Evolutionary conservation across 2,797 vertebrate species (phyloP), one percentile per base, ranked within the genome.

Genomic region (Glyptemys insculpta): DNA sequence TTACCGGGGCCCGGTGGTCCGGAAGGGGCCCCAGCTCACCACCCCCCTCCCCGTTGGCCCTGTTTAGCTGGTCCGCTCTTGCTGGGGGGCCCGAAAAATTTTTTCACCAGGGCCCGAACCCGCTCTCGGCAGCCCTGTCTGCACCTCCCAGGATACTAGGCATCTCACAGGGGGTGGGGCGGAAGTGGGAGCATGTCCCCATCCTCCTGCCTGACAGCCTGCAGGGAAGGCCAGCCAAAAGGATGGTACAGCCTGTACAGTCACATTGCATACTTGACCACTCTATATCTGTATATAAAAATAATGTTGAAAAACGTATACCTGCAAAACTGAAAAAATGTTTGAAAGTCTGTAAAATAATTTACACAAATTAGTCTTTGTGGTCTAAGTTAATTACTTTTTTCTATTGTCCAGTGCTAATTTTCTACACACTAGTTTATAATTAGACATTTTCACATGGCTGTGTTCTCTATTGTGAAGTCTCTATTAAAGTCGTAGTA

Each of bases 331-430:
- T 89, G 83, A 62, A 85, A 88, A 88, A 88, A 47, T 88, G 54
- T 88, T 79, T 92, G 78, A 87, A 96, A 76, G 5, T 86, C 23
- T 49, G 18, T 83, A 81, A 52, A 95, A 65, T 3, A 83, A 3
- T 91, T 86, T 96, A 86, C 50, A 59, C 25, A 91, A 57, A 91
- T 87, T 62, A 81, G 12, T 65, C n/a, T 49, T 56, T 81, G 53
- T 80, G 41, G 62, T 79, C 6, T 15, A 72, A 44, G 52, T 89
- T 0, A 90, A 83, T 89, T 92, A 2, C 44, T 52, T 1, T 54
- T 74, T 65, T 72, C 19, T 52, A 86, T 88, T 89, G 12, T 87
- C 14, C 44, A 37, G 31, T 86, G 31, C 1, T 84, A 19, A 53
- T 50, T 81, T 95, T 85, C 76, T 91, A 57, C 4, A 37, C 59